Evolutionary conservation across 1,140 invertebrate species (phyloP).

Genomic region (Trichoplusia ni): DNA sequence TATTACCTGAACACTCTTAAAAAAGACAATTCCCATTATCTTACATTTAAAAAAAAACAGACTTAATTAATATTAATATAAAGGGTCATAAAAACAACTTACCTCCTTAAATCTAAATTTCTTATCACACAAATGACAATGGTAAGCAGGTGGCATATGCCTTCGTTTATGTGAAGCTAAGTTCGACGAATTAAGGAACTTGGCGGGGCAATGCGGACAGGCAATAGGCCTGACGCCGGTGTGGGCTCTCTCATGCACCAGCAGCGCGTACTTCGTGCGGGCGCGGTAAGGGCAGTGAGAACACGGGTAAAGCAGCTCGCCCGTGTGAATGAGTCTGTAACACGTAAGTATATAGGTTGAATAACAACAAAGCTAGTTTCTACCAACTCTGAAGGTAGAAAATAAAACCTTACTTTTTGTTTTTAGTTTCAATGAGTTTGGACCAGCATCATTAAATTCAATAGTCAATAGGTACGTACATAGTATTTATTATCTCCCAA

Average conservation of each 20-base stretch:
- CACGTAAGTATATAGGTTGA: no score
- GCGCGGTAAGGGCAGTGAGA: conserved; percentile 75
- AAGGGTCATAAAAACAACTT: neutral
- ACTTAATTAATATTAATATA: no score
- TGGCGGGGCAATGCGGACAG: conserved; percentile 69
- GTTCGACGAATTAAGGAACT: conserved; percentile 78
- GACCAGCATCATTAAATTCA: no score
- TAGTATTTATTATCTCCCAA: no score
- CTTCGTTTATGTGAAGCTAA: conserved; percentile 43
- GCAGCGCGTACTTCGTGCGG: conserved; percentile 64
- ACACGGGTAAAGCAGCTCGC: conserved; percentile 83
- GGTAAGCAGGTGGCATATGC: conserved; percentile 37
- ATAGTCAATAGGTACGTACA: no score
- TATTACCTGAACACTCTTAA: neutral
- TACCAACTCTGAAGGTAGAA: no score
- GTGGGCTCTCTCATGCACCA: conserved; percentile 81
- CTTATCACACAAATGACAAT: conserved; percentile 37
- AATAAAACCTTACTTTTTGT: no score
- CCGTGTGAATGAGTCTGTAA: conserved; percentile 71
- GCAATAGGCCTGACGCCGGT: conserved; percentile 83
- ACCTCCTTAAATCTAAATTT: conserved; percentile 43
- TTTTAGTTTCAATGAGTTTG: no score
- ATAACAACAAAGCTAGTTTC: no score
- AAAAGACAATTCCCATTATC: neutral
- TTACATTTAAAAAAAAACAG: no score